phyloP scores from a whole-genome alignment of 1,140 invertebrate species.

The Drosophila orosa region DNA sequence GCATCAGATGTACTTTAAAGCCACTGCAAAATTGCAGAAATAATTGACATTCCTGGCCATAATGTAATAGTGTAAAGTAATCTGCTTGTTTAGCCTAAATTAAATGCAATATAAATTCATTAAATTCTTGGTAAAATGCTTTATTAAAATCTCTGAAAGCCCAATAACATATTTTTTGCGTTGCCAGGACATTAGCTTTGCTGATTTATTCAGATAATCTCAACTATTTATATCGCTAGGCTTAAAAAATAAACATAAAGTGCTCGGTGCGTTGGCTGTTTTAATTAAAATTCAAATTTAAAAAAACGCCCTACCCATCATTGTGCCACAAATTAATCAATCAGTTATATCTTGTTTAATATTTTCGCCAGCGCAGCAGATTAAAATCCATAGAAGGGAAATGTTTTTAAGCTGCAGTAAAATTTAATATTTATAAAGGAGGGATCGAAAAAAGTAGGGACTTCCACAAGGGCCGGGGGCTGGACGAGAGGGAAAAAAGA shows the following conservation, averaged over 20 bases:
- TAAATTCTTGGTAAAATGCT: not conserved
- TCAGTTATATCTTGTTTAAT: conserved; percentile 42
- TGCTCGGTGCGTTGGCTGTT: not conserved
- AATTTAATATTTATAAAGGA: conserved; percentile 70
- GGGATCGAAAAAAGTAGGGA: conserved; percentile 4
- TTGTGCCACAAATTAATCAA: conserved; percentile 39
- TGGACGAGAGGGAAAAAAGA: conserved; percentile 26
- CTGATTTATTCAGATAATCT: conserved; percentile 9
- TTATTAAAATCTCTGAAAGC: not conserved
- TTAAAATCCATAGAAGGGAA: not conserved
- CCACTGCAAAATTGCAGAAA: not conserved
- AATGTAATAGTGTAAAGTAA: not conserved
- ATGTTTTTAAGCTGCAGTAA: conserved; percentile 28
- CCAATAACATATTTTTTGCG: not conserved
- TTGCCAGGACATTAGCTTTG: not conserved
- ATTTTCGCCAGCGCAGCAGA: conserved; percentile 20
- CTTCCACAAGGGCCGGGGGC: not conserved
- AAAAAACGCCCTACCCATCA: not conserved
- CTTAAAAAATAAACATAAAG: conserved; percentile 20
- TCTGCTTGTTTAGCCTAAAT: not conserved
- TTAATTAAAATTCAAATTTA: conserved; percentile 56
- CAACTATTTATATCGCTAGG: conserved; percentile 6
- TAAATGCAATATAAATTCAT: not conserved
- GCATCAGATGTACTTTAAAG: not conserved
- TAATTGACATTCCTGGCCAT: not conserved